A percentile compares a stretch with the other conserved stretches of the same genome.
phyloP scores from a whole-genome alignment of 2,797 vertebrate genomes.

The Aulostomus chinensis region DNA sequence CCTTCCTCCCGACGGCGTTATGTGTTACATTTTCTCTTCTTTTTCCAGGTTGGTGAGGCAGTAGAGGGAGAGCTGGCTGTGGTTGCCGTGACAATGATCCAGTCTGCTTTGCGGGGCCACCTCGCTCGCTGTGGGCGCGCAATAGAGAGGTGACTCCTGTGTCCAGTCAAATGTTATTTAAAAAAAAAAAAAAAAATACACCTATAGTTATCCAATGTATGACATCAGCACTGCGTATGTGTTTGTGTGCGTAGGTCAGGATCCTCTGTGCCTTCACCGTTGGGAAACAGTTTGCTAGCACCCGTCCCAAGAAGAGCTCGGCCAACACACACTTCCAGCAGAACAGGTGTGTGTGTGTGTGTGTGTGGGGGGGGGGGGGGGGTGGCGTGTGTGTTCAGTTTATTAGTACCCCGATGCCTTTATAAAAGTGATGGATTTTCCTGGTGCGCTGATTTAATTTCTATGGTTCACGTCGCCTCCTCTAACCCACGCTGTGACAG shows the following conservation, averaged over 20 bases:
- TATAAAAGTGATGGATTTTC: constrained; percentile 22
- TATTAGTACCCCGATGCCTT: constrained; percentile 13
- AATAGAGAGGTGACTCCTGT: constrained; percentile 75
- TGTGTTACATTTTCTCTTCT: background rate
- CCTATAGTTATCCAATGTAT: background rate
- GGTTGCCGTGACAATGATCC: constrained; percentile 79
- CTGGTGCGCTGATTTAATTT: constrained; percentile 38
- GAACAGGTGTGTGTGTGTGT: constrained; percentile 36
- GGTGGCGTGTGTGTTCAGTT: too few species aligned
- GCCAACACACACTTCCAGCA: background rate
- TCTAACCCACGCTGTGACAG: constrained; percentile 8
- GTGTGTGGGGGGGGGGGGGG: too few species aligned
- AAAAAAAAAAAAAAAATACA: background rate
- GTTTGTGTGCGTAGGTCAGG: constrained; percentile 34
- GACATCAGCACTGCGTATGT: background rate
- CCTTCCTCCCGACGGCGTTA: too few species aligned
- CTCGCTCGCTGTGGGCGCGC: constrained; percentile 68
- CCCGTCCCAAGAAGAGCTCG: constrained; percentile 19
- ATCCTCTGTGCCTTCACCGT: constrained; percentile 26
- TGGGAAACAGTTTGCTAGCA: constrained; percentile 12
- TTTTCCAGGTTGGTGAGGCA: constrained; percentile 38
- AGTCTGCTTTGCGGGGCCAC: constrained; percentile 87
- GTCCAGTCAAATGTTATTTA: background rate
- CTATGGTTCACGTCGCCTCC: constrained; percentile 12
- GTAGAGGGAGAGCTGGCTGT: constrained; percentile 38